Conservation (phyloP, 2,888 invertebrate genomes). For the Plebejus melissa region DNA sequence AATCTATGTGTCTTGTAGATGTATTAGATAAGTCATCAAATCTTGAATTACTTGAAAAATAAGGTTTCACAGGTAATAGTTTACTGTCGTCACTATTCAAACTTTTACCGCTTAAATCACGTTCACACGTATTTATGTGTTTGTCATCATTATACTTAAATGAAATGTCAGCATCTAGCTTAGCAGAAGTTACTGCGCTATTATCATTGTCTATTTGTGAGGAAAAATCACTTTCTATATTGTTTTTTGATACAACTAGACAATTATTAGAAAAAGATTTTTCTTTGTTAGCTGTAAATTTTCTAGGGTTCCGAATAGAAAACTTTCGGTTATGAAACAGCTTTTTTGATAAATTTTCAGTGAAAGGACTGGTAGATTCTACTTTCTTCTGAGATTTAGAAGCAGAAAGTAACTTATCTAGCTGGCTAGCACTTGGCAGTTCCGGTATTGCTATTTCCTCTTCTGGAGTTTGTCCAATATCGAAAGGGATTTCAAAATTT, state of each 20-base stretch:
- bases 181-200: not conserved
- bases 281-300: conserved; percentile 54
- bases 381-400: conserved; percentile 41
- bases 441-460: conserved; percentile 46
- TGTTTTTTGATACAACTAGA: conserved; percentile 39
- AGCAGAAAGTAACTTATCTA: conserved; percentile 51
- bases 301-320: conserved; percentile 87
- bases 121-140: not conserved
- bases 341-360: conserved; percentile 81
- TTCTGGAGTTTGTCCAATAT: conserved; percentile 41
- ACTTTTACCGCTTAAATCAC: not conserved
- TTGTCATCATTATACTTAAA: not conserved
- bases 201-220: not conserved
- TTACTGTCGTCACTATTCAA: not conserved
- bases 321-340: conserved; percentile 84
- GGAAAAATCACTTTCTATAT: conserved; percentile 5
- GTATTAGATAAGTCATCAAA: conserved; percentile 37
- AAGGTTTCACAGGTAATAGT: not conserved
- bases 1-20: conserved; percentile 56
- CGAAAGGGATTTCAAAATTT: conserved; percentile 43
- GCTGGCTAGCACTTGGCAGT: conserved; percentile 57
- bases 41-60: not conserved
- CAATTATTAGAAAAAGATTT: conserved; percentile 28
- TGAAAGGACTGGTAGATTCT: conserved; percentile 53
- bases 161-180: not conserved